These are phyloP conservation scores for Psittacula cyanocephala DNA, from an alignment of 2,113 vertebrate species.

Conservation along the genomic window DNA sequence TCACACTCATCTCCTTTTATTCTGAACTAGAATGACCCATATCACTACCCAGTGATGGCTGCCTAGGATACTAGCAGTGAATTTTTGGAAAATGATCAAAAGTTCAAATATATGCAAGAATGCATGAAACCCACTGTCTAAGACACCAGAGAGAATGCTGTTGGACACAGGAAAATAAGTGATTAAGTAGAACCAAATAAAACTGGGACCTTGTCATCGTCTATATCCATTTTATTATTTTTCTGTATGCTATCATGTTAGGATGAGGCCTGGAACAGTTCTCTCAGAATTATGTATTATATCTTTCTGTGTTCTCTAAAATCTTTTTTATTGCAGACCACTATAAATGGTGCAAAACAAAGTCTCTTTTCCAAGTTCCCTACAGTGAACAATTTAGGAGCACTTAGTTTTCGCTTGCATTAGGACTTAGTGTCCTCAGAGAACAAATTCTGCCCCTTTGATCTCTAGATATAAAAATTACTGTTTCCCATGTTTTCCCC, in stretches of 20 bases:
- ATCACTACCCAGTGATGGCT: constrained; percentile 46
- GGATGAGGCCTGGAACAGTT: neutral
- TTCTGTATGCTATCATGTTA: neutral
- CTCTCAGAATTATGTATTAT: neutral
- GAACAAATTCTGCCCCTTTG: constrained; percentile 25
- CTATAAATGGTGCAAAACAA: constrained; percentile 16
- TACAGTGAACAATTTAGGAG: constrained; percentile 7
- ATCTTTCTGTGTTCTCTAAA: neutral
- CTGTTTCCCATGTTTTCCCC: neutral
- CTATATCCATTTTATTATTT: neutral
- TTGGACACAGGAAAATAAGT: neutral
- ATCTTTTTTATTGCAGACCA: neutral
- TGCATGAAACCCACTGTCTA: constrained; percentile 41
- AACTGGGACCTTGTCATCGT: neutral
- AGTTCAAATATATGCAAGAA: constrained; percentile 66
- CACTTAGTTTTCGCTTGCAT: neutral
- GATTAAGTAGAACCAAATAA: constrained; percentile 11
- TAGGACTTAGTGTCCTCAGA: neutral
- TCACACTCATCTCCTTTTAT: constrained; percentile 49
- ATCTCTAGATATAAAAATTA: constrained; percentile 31
- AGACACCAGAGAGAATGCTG: constrained; percentile 14
- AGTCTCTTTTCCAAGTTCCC: constrained; percentile 32
- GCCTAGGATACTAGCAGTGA: constrained; percentile 62
- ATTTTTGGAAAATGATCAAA: constrained; percentile 54
- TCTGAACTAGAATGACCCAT: constrained; percentile 54